Conservation (phyloP, 2,113 vertebrate species). For the Mixornis gularis region DNA sequence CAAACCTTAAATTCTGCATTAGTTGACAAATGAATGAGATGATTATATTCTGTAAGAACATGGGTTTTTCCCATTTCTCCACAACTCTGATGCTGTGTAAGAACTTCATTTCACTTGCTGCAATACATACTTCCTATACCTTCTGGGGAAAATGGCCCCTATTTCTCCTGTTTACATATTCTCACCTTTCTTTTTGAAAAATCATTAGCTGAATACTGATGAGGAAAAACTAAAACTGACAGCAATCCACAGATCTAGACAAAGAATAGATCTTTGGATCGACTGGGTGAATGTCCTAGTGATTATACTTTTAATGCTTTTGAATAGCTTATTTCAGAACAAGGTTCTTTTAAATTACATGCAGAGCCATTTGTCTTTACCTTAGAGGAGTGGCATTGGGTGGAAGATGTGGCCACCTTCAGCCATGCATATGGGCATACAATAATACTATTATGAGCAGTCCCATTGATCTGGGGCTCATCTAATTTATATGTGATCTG, state of each 20-base stretch:
- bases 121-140: not conserved
- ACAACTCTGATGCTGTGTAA: not conserved
- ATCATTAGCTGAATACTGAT: not conserved
- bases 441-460: not conserved
- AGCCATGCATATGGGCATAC: not conserved
- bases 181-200: not conserved
- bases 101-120: fast-evolving
- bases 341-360: not conserved
- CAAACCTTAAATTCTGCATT: not conserved
- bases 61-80: not conserved
- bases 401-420: not conserved
- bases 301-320: not conserved
- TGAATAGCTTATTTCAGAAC: not conserved
- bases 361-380: not conserved
- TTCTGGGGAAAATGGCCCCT: not conserved
- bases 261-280: not conserved
- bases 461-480: not conserved
- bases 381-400: not conserved
- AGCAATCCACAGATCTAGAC: not conserved
- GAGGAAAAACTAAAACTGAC: not conserved
- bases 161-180: not conserved
- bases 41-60: not conserved
- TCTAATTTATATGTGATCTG: not conserved
- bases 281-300: not conserved
- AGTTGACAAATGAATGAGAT: not conserved